Base-by-base conservation (phyloP, 2,888 invertebrate genomes). In the Drosophila imparisetae region DNA sequence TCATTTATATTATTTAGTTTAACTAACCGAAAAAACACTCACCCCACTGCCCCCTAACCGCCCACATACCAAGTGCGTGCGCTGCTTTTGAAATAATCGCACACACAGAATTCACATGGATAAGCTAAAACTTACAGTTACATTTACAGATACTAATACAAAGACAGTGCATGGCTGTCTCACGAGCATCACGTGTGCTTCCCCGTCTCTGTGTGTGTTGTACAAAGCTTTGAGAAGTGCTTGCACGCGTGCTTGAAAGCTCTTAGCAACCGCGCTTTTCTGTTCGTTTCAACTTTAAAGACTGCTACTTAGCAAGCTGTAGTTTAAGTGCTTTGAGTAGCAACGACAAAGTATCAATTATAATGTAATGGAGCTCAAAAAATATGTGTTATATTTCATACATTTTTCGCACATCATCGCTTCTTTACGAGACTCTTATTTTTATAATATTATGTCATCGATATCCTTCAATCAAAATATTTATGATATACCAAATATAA, bases 1-100 rank as follows among this genome's bases (percentile, higher is more conserved):
- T 89, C 90, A 81, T 87, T 87, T 87, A 85, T 87, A 77, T 87
- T 82, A 80, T 83, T 87, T 78, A 86, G 82, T 82, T 85, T 85
- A 87, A 81, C 82, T 84, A 74, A 67, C 61, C 50, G 34, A 48
- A 13, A 13, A 38, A 38, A 24, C 7, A 54, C 27, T 13, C 60
- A 30, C n/a, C 45, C 38, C 59, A 21, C 45, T 29, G 30, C 24
- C 53, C 2, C 13, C 40, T 8, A 32, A 4, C n/a, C 27, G n/a
- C 24, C 21, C 15, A n/a, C 50, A 34, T 65, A 63, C 69, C 72
- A 75, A 85, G 77, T 87, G 90, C 85, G 88, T 89, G 90, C 59
- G 70, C 30, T 83, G 86, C 61, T 71, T 73, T 38, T 62, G 66
- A 72, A 77, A 73, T 77, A 64, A 57, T 70, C 61, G 36, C 63